These are phyloP conservation scores for Megaustenia siamemsis DNA, from an alignment of 2,888 invertebrate species.

Conservation along the genomic window DNA sequence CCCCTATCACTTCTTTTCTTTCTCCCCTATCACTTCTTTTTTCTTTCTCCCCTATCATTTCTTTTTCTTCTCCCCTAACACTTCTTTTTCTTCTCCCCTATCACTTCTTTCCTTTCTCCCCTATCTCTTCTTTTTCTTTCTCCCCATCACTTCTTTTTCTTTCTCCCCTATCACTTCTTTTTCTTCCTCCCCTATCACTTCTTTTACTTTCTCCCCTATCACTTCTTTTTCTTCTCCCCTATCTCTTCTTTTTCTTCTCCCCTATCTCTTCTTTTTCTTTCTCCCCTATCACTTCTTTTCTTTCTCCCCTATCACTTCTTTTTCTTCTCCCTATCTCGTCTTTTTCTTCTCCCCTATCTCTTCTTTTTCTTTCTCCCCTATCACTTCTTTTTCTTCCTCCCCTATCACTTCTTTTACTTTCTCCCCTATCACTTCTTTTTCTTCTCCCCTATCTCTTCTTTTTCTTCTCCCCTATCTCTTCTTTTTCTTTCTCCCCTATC, in stretches of 20 bases:
- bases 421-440: background rate
- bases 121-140: background rate
- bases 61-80: too few relatives aligned
- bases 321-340: background rate
- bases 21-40: too few relatives aligned
- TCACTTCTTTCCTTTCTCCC: background rate
- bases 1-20: too few relatives aligned
- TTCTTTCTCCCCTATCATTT: too few relatives aligned
- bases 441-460: background rate
- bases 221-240: background rate
- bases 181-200: background rate
- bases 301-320: background rate
- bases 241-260: background rate
- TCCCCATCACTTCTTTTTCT: background rate
- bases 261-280: background rate
- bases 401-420: background rate
- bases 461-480: background rate
- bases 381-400: background rate
- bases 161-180: background rate
- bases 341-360: background rate
- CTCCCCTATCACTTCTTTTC: background rate
- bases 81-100: background rate
- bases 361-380: background rate
- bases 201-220: background rate
- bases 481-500: background rate